A percentile compares a stretch with the other conserved stretches of the same genome.
phyloP scores from a whole-genome alignment of 1,140 invertebrate genomes.

The Macrosteles quadrilineatus region DNA sequence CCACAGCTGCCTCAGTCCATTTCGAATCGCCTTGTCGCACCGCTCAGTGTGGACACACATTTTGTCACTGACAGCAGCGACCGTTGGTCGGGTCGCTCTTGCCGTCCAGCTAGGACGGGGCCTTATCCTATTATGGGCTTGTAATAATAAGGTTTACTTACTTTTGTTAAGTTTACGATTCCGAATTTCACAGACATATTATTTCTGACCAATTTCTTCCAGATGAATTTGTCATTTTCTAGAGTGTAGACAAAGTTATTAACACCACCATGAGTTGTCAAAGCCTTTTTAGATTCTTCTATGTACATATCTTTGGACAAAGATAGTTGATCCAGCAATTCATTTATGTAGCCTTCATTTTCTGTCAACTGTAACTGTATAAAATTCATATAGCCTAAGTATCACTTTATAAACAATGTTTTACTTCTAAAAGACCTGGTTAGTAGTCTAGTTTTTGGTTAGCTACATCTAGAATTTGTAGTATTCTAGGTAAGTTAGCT shows the following conservation, averaged over 20 bases:
- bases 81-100: too few relatives aligned
- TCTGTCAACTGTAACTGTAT: neutral
- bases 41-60: too few relatives aligned
- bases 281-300: neutral
- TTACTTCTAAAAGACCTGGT: neutral
- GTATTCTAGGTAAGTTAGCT: neutral
- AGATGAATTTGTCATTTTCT: neutral
- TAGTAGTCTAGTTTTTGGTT: too few relatives aligned
- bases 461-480: neutral
- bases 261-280: slow-evolving; percentile 7
- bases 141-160: too few relatives aligned
- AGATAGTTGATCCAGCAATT: neutral
- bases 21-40: too few relatives aligned
- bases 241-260: neutral
- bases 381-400: neutral
- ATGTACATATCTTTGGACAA: neutral
- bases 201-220: neutral
- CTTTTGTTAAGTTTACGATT: neutral
- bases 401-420: neutral
- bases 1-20: too few relatives aligned
- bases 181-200: slow-evolving; percentile 15
- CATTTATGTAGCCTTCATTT: neutral
- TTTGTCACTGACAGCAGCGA: too few relatives aligned
- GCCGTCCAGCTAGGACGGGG: too few relatives aligned
- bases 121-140: too few relatives aligned